A percentile compares a stretch with the other conserved stretches of the same genome.
phyloP scores from a whole-genome alignment of 2,113 vertebrate species.

The Xiphophorus maculatus region DNA sequence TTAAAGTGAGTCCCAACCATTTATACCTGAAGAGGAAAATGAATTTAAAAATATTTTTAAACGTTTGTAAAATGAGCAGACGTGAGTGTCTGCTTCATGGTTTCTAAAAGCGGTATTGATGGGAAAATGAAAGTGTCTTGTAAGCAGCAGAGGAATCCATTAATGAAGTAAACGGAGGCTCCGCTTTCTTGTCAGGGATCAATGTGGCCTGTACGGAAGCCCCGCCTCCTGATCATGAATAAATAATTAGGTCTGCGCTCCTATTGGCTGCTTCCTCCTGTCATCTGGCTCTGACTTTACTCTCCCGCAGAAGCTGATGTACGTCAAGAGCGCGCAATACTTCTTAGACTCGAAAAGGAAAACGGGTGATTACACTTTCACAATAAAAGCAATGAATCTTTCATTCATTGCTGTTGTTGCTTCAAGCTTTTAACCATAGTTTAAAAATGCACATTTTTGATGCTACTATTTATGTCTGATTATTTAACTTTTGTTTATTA shows the following conservation, averaged over 20 bases:
- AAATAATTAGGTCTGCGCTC: slow-evolving; percentile 45
- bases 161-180: slow-evolving; percentile 22
- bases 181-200: slow-evolving; percentile 23
- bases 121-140: not conserved
- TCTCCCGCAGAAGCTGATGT: not conserved
- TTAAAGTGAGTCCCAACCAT: not conserved
- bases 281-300: slow-evolving; percentile 53
- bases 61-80: not conserved
- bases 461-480: not conserved
- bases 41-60: not conserved
- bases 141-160: slow-evolving; percentile 6
- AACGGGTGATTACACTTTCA: slow-evolving; percentile 13
- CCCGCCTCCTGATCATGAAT: slow-evolving; percentile 68
- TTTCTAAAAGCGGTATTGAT: not conserved
- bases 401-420: not conserved
- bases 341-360: not conserved
- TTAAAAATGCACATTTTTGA: not conserved
- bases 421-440: not conserved
- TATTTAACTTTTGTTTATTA: not conserved
- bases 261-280: slow-evolving; percentile 48
- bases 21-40: not conserved
- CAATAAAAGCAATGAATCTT: slow-evolving; percentile 21
- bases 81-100: not conserved
- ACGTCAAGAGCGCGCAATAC: not conserved
- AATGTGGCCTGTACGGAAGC: slow-evolving; percentile 23